Conservation (phyloP, 2,113 vertebrate genomes). For the Recurvirostra avosetta region DNA sequence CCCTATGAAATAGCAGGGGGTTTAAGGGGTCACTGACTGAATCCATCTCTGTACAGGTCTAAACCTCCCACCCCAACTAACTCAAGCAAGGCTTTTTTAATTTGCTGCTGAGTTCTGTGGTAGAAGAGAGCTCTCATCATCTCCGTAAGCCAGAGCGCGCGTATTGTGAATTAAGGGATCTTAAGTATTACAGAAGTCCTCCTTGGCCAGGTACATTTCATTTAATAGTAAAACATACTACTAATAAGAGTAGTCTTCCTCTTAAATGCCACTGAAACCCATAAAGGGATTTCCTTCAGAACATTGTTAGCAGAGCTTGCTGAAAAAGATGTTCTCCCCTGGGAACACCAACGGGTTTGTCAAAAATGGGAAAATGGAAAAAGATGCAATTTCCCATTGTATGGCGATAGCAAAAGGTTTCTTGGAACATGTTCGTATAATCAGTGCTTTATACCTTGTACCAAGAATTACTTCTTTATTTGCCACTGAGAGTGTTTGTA, state of each 20-base stretch:
- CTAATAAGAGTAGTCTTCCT: background rate
- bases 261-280: background rate
- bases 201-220: background rate
- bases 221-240: background rate
- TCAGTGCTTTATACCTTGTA: background rate
- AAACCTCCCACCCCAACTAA: background rate
- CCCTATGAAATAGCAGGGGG: background rate
- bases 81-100: background rate
- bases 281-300: background rate
- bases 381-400: background rate
- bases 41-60: background rate
- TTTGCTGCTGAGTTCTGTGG: background rate
- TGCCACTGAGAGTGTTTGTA: background rate
- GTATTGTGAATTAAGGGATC: background rate
- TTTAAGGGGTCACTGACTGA: background rate
- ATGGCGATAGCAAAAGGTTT: background rate
- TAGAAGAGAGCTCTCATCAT: background rate
- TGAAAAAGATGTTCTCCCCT: background rate
- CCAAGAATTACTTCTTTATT: background rate
- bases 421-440: background rate
- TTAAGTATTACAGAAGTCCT: background rate
- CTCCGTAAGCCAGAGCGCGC: accelerated
- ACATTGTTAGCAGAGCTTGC: background rate
- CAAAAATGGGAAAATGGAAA: background rate
- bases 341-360: background rate